Evolutionary conservation across 2,113 vertebrate genomes (phyloP), one percentile per base, ranked within the genome.

Genomic region (Epinephelus fuscoguttatus): DNA sequence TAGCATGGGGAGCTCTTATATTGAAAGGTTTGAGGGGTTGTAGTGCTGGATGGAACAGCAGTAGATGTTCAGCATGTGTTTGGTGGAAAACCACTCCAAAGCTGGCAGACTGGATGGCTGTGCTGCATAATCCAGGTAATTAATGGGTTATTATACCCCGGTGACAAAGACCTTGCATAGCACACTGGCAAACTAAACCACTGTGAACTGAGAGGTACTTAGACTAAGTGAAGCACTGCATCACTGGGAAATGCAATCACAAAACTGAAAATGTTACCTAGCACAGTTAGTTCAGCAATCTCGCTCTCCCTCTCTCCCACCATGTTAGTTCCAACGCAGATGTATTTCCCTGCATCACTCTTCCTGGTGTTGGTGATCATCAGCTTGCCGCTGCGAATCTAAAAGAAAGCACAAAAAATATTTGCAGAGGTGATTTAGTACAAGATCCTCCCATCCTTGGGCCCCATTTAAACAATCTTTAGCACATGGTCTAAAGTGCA

Each of bases 271-370:
- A 69, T 52, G 62, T 94, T 96, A 99, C 98, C 98, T 52, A 99
- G 91, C 67, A 99, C 98, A 0, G 98, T 99, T 74, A 99, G 96
- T 77, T 99, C 98, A 0, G 98, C 98, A 14, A 97, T 96, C 93
- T 99, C 98, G 45, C 98, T 99, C 88, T 99, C 98, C 14, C 98
- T 94, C 88, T 99, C 98, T 61, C 98, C 98, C 76, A 99, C 97
- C 98, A 99, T 99, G 89, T 99, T 99, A 87, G 98, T 99, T 59
- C 98, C 98, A 76, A 99, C 97, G 33, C 98, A 99, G 57, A 99
- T 97, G 0, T 99, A 99, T 89, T 99, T 99, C 25, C 98, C 98
- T 4, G 98, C 98, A 27, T 99, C 98, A 0, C 96, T 98, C 93
- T 99, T 99, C 91, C 97, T 96, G 19, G 97, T 97, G 70, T 98